phyloP scores from a whole-genome alignment of 1,140 invertebrate species.

The Littorina saxatilis region DNA sequence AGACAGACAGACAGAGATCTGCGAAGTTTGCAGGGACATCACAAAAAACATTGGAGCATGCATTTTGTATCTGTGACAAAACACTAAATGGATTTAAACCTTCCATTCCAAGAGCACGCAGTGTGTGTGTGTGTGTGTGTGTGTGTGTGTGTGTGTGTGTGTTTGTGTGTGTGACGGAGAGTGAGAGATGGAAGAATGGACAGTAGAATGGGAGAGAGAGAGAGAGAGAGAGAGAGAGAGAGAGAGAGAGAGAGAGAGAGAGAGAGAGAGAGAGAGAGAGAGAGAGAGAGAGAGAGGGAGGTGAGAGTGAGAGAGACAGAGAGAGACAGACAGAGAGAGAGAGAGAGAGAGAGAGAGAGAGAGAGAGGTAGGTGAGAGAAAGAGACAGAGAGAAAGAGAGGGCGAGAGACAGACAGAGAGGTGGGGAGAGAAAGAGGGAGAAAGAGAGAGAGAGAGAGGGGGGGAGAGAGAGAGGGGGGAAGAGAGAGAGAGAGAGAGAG shows the following conservation, averaged over 20 bases:
- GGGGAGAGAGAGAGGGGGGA: too few species aligned
- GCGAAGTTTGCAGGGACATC: too few species aligned
- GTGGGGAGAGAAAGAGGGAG: too few species aligned
- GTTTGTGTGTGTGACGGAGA: neutral
- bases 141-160: constrained; percentile 17
- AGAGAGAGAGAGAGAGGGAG: neutral
- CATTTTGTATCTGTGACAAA: too few species aligned
- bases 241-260: neutral
- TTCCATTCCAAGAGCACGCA: neutral
- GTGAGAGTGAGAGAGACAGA: neutral
- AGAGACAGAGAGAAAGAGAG: too few species aligned
- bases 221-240: neutral
- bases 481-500: neutral
- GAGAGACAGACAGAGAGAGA: neutral
- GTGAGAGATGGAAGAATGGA: neutral
- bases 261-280: neutral
- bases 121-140: constrained; percentile 20
- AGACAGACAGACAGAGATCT: too few species aligned
- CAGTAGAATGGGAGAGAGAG: neutral
- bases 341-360: neutral
- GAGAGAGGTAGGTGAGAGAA: neutral
- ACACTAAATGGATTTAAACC: too few species aligned
- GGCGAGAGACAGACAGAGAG: too few species aligned
- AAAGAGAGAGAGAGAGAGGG: too few species aligned
- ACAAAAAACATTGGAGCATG: too few species aligned